Evolutionary conservation across 2,113 vertebrate genomes (phyloP), one percentile per base, ranked within the genome.

Genomic region (Crotalus helleri): DNA sequence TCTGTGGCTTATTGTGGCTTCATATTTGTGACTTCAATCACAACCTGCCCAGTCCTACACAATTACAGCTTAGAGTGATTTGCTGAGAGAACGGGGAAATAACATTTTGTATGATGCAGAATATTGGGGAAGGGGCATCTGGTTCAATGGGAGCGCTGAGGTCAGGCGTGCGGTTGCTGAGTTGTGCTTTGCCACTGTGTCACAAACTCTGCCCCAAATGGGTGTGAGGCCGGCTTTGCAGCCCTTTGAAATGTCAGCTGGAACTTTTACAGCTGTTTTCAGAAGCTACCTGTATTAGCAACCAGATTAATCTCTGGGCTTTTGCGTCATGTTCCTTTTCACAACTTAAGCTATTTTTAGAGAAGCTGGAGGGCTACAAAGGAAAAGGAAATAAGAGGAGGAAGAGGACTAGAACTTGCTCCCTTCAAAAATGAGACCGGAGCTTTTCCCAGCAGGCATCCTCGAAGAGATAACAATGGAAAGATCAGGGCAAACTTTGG

Each of bases 321-420:
- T 53, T 92, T 92, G 59, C 87, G 87, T 92, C 91, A 92, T 89
- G 61, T 92, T 26, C 91, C 74, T 69, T 74, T 23, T 89, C 33
- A 55, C 87, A 57, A 69, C 86, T 5, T 2, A n/a, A 24, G 51
- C 61, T 92, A 92, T 92, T 89, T 92, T 88, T 92, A 92, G 51
- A 49, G 11, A 1, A 19, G 91, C 29, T 87, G 58, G 85, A 61
- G 85, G 5, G 39, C 44, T 51, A 6, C 5, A 49, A 59, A 87
- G 49, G 19, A 15, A 39, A 9, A 2, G 29, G 29, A 3, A 23
- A 39, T 39, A 33, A 12, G 23, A 61, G 1, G 59, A 61, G 23
- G 23, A 61, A 21, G 57, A 58, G 2, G 21, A 59, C 49, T 49
- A 58, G 6, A 6, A 24, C 49, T 10, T 59, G 85, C 85, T 69